Evolutionary conservation across 2,888 invertebrate species (phyloP), one percentile per base, ranked within the genome.

Genomic region (Cactoblastis cactorum): DNA sequence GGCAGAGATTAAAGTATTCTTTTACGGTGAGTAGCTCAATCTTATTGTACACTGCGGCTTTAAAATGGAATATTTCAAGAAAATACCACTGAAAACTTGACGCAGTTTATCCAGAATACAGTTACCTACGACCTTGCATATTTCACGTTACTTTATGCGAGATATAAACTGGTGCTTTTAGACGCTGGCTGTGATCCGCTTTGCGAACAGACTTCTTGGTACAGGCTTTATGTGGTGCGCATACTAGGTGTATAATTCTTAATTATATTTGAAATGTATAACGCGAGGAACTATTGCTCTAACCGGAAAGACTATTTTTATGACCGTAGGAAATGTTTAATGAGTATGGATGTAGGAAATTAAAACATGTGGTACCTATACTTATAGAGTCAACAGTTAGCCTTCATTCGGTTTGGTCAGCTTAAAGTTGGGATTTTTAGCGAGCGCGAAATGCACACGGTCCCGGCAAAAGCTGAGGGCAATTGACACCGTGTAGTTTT

Each of bases 141-240:
- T 52, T 54, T 52, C 48, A 48, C 45, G 37, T 48, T 52, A 50
- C 48, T 52, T 52, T 54, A 54, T 54, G 47, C 24, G 48, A 52
- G 50, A 50, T 47, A 54, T 45, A 54, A 54, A 52, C 48, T 50
- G 41, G 48, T 41, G 50, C 52, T 54, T 54, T 52, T 50, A 52
- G 50, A 45, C 38, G 45, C 49, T 41, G 22, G 18, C 41, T 49
- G 19, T 48, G 37, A 48, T 48, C 47, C 37, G 15, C 49, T 22
- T 41, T 33, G 18, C 49, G 18, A 39, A 49, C 18, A 39, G 39
- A 43, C 49, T 15, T 34, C 22, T 15, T 38, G 24, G 37, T 37
- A 37, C 47, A 37, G 28, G 47, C 24, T 14, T 48, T 37, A 37
- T 48, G 37, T 37, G 28, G 12, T 37, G 19, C 47, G 37, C 47